Base-by-base conservation (phyloP, 2,113 vertebrate genomes). In the Aegypius monachus region DNA sequence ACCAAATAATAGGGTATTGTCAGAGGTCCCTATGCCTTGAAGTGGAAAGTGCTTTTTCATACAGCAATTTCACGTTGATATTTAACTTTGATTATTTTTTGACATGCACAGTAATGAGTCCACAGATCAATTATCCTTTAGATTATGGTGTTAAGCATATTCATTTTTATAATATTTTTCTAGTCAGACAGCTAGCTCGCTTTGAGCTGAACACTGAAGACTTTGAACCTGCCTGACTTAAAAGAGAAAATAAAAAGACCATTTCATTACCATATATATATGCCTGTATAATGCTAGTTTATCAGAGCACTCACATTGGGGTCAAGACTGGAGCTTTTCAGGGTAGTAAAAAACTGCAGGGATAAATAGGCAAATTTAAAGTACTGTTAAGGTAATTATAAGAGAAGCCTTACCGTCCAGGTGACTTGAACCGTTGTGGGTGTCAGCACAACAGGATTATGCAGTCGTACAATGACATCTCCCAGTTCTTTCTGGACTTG, bases 401-500 rank as follows among this genome's bases (percentile, higher is more conserved):
- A 62, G 43, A 72, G 38, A 79, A 92, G 40, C 95, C 99, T 99
- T 98, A 99, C 99, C 50, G 98, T 99, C 99, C 99, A 99, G 5
- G 99, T 99, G 96, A 99, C 99, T 97, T 99, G 99, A 90, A 99
- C 98, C 13, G 99, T 98, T 1, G 99, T 99, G 58, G 99, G 99
- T 40, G 99, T 99, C 93, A 99, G 95, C 27, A 99, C 99, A 62
- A 99, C 98, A 7, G 99, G 99, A 93, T 98, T 99, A 85, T 99
- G 99, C 29, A 99, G 97, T 16, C 99, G 99, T 31, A 99, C 98
- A 56, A 99, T 98, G 89, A 99, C 99, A 4, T 99, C 99, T 4
- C 99, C 99, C 5, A 99, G 98, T 53, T 99, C 99, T 70, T 99
- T 99, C 98, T 99, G 99, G 3, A 99, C 99, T n/a, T 99, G 99